Conservation (phyloP, 2,888 invertebrate species). For the Perizoma affinitatum region DNA sequence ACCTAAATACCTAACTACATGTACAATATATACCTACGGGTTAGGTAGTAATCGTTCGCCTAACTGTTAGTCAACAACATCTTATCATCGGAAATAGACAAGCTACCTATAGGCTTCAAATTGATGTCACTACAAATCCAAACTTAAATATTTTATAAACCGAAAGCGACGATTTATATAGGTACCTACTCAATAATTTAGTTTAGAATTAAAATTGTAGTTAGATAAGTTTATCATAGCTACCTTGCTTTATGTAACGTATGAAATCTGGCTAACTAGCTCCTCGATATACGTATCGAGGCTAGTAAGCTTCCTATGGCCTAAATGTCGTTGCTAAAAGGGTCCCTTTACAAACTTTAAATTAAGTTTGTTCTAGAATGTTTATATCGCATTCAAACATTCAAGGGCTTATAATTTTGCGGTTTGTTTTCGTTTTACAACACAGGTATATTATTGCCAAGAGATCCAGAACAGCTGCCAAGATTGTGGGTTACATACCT, state of each 20-base stretch:
- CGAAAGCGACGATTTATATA: no score
- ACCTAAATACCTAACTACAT: neutral
- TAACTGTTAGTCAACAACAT: constrained; percentile 30
- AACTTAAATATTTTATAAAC: neutral
- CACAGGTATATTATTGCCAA: constrained; percentile 58
- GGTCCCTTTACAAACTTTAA: no score
- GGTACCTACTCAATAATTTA: no score
- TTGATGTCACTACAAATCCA: constrained; percentile 29
- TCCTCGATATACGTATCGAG: no score
- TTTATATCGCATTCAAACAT: constrained; percentile 2
- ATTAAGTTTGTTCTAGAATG: no score
- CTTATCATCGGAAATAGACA: constrained; percentile 8
- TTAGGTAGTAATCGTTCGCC: constrained; percentile 6
- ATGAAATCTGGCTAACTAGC: no score
- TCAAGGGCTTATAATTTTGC: constrained; percentile 30
- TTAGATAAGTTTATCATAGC: no score
- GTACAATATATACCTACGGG: no score
- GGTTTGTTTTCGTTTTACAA: constrained; percentile 28
- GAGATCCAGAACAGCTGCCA: constrained; percentile 65
- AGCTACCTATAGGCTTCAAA: neutral
- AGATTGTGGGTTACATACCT: constrained; percentile 46
- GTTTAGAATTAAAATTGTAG: no score
- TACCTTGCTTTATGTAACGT: no score
- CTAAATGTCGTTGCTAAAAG: no score
- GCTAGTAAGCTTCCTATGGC: no score